Base-by-base conservation (phyloP, 2,113 vertebrate genomes). In the Eleginops maclovinus region DNA sequence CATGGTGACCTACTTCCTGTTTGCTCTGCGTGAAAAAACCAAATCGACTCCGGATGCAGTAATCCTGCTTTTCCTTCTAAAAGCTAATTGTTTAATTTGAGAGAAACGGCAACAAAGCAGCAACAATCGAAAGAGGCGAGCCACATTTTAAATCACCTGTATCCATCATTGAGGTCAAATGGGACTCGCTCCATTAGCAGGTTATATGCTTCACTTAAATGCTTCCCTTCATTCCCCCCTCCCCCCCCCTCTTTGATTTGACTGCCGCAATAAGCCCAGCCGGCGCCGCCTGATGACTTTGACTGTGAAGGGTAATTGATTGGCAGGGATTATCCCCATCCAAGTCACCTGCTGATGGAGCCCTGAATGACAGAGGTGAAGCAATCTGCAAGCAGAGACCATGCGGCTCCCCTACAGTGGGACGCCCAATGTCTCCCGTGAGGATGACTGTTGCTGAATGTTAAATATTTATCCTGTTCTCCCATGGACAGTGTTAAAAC, bases 271-370 rank as follows among this genome's bases (percentile, higher is more conserved):
- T 88, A 83, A 88, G 82, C 87, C 64, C 22, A 17, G 68, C 59
- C 51, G 72, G 82, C 49, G 77, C 78, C 68, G 51, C 67, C 75
- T 90, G 87, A 90, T 90, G 88, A 91, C 92, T 91, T 92, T 91
- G 76, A 66, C 88, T 79, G 53, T 91, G 84, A 89, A 92, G 85
- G 87, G 84, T 88, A 93, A 92, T 93, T 93, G 91, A 94, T 93
- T 91, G 88, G 77, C 41, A n/a, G 61, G 91, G 92, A 94, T 93
- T 93, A 92, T 90, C 85, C 88, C 67, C 70, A 67, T 64, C 79
- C 69, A 72, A 83, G 81, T 85, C 81, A 86, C 87, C 80, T 85
- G 84, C 84, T 88, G 86, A 87, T 84, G 81, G 84, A 83, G 85
- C 68, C 2, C 51, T 66, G 77, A 54, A 72, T 9, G 50, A 72